These are phyloP conservation scores for Aricia agestis DNA, from an alignment of 1,140 invertebrate genomes.

Conservation along the genomic window DNA sequence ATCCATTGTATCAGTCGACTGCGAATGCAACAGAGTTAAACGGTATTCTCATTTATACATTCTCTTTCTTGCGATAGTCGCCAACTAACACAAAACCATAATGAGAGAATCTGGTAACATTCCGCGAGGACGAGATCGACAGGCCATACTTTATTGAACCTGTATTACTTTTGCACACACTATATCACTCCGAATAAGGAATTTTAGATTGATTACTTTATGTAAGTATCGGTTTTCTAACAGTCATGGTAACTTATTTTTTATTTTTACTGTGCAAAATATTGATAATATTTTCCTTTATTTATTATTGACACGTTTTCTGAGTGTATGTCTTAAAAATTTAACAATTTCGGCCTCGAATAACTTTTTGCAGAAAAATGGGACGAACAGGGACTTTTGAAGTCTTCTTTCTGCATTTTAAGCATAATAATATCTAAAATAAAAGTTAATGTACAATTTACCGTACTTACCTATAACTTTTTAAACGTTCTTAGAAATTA, in stretches of 20 bases:
- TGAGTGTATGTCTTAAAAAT: too few relatives aligned
- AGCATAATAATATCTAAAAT: too few relatives aligned
- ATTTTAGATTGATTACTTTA: not conserved
- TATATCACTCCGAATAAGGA: not conserved
- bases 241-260: not conserved
- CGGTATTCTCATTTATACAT: slow-evolving; percentile 12
- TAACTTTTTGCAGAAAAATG: too few relatives aligned
- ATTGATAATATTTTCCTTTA: too few relatives aligned
- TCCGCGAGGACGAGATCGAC: slow-evolving; percentile 4
- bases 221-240: not conserved
- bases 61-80: slow-evolving; percentile 40
- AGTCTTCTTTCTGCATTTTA: too few relatives aligned
- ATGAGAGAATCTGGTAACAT: slow-evolving; percentile 9
- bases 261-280: too few relatives aligned
- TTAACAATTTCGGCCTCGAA: too few relatives aligned
- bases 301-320: too few relatives aligned
- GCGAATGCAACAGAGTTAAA: slow-evolving; percentile 20
- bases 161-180: not conserved
- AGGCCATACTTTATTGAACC: not conserved
- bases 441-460: too few relatives aligned
- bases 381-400: too few relatives aligned
- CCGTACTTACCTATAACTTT: too few relatives aligned
- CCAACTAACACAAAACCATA: slow-evolving; percentile 34
- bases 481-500: too few relatives aligned
- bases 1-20: slow-evolving; percentile 27